Conservation (phyloP, 2,113 vertebrate species). For the Istiophorus platypterus region DNA sequence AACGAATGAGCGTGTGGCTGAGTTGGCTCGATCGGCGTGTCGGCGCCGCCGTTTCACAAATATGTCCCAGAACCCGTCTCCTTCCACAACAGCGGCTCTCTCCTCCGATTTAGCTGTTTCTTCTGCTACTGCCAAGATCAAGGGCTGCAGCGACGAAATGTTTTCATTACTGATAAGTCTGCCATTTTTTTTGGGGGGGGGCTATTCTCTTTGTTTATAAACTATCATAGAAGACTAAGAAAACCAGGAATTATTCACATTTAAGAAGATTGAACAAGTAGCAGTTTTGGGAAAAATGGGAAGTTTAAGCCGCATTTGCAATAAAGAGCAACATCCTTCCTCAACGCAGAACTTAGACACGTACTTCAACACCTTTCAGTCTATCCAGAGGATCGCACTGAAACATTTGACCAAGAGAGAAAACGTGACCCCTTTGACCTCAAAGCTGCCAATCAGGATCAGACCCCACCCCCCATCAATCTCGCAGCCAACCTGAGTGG, state of each 20-base stretch:
- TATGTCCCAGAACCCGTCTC: not conserved
- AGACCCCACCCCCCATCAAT: not conserved
- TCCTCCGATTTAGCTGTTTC: too few relatives aligned
- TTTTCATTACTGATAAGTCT: not conserved
- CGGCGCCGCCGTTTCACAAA: not conserved
- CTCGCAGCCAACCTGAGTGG: not conserved
- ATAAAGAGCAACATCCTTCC: too few relatives aligned
- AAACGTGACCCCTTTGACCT: constrained; percentile 21
- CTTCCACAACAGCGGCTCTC: not conserved
- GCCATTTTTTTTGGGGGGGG: not conserved
- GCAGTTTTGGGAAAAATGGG: too few relatives aligned
- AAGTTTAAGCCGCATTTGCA: too few relatives aligned
- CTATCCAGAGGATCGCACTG: not conserved
- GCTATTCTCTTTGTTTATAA: not conserved
- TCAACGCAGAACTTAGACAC: too few relatives aligned
- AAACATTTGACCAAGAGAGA: not conserved
- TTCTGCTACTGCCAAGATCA: not conserved
- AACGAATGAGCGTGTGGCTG: not conserved
- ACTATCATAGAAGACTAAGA: not conserved
- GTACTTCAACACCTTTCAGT: too few relatives aligned
- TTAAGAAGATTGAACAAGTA: too few relatives aligned
- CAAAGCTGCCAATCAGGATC: constrained; percentile 5
- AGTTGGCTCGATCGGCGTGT: not conserved
- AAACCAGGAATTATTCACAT: too few relatives aligned
- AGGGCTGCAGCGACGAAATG: not conserved